phyloP scores from a whole-genome alignment of 2,797 vertebrate species.

The Enteromius radiatus region DNA sequence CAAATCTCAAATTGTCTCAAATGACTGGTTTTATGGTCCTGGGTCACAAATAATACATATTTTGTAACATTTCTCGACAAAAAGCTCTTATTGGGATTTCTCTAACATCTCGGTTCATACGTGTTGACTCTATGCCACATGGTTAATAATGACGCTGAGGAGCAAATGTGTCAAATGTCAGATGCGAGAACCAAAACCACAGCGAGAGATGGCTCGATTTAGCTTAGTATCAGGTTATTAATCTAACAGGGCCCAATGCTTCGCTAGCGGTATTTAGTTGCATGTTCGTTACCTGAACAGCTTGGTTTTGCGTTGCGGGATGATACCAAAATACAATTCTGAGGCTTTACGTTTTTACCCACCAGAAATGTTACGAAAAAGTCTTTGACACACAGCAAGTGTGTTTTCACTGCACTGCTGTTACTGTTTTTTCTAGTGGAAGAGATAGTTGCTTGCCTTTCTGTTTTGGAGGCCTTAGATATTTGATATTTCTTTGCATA shows the following conservation, averaged over 20 bases:
- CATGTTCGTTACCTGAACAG: not conserved
- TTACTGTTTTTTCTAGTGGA: not conserved
- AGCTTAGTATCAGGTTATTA: not conserved
- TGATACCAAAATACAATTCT: not conserved
- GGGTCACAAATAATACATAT: not conserved
- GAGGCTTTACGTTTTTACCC: not conserved
- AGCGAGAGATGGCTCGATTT: not conserved
- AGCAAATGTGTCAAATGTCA: slow-evolving; percentile 8
- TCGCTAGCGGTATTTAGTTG: not conserved
- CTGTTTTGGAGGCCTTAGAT: not conserved
- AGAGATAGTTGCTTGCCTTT: not conserved
- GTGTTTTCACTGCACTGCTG: not conserved
- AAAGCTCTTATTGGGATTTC: not conserved
- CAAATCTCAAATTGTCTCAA: not conserved
- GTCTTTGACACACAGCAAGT: not conserved
- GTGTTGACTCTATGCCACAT: not conserved
- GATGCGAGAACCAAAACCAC: slow-evolving; percentile 29
- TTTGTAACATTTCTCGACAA: not conserved
- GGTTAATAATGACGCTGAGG: not conserved
- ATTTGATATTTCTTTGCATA: not conserved
- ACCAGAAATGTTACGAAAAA: not conserved
- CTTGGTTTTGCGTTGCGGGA: not conserved
- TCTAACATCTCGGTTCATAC: not conserved
- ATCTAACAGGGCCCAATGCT: not conserved
- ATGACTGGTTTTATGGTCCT: not conserved